These are phyloP conservation scores for Tenualosa thibaudeaui DNA, from an alignment of 2,797 vertebrate genomes.

Conservation along the genomic window DNA sequence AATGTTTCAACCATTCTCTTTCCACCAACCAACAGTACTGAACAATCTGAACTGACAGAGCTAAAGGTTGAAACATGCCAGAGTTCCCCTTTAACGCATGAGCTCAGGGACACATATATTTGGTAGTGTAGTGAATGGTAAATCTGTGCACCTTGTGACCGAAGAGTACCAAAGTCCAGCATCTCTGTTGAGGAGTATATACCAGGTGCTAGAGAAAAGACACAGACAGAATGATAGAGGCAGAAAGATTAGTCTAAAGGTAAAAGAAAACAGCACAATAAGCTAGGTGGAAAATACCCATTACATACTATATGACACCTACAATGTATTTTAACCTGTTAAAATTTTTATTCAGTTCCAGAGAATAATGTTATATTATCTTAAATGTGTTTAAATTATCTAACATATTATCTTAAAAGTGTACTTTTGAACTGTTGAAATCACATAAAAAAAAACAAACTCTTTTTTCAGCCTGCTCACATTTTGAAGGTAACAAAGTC, in stretches of 20 bases:
- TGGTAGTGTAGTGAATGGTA: neutral
- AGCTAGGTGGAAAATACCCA: neutral
- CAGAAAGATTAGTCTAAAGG: neutral
- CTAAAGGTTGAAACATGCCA: no score
- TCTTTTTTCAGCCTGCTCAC: no score
- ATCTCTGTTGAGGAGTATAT: constrained; percentile 98
- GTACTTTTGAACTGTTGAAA: no score
- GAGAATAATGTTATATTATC: neutral
- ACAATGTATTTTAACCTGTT: neutral
- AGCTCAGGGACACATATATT: neutral
- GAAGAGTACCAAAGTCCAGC: constrained; percentile 96
- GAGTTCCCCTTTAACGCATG: neutral
- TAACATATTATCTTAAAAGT: neutral
- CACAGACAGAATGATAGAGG: neutral
- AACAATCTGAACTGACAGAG: no score
- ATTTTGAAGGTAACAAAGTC: neutral
- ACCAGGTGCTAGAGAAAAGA: constrained; percentile 82
- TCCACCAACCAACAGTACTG: no score
- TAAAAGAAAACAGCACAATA: neutral
- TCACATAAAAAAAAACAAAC: no score
- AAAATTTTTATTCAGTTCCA: neutral
- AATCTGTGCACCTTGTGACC: constrained; percentile 86
- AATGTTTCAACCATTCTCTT: neutral
- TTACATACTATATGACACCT: neutral
- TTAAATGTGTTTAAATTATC: no score